Base-by-base conservation (phyloP, 2,113 vertebrate species). In the Drymodes brunneopygia region DNA sequence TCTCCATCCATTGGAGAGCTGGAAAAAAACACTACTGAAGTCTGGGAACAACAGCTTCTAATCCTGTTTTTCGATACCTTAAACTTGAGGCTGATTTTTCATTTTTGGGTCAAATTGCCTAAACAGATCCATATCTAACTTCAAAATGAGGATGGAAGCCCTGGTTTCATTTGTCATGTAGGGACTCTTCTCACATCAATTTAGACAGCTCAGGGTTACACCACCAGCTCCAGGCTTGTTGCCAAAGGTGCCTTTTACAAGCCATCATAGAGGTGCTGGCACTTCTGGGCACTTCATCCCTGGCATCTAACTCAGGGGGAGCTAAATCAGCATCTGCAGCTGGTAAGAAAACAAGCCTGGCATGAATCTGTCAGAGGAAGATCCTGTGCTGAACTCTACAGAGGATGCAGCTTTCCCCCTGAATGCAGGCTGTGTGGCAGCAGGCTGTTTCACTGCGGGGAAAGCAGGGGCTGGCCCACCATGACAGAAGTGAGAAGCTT, bases 101-200 rank as follows among this genome's bases (percentile, higher is more conserved):
- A 28, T 54, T 85, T 71, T 47, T 6, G 15, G 5, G 9, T 54
- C 22, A 28, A 54, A 71, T 23, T 86, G 38, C 23, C 9, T 2
- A 53, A 88, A 42, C n/a, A 88, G 45, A 66, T 45, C 31, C 5
- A 35, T 2, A 3, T 5, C 15, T 6, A 1, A 7, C 42, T 56
- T 51, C 31, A 27, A 64, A 90, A 50, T 1, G 2, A 67, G 14
- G 14, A 48, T 10, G 27, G 38, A 83, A 25, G 21, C 0, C 50
- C 25, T 67, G 3, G 24, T 80, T 77, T 38, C 27, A 11, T 29
- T 2, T 0, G 22, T 67, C 0, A 0, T 3, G 3, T 16, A 53
- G 16, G 13, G 6, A 65, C 11, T 44, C 35, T 44, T 12, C 44
- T 90, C 38, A 44, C 4, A n/a, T 33, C 1, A 2, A 3, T 45